Percentiles rank a stretch among this genome's conserved stretches.
These are phyloP conservation scores for Ormyrus nitidulus DNA, from an alignment of 2,888 invertebrate genomes.

Conservation along the genomic window DNA sequence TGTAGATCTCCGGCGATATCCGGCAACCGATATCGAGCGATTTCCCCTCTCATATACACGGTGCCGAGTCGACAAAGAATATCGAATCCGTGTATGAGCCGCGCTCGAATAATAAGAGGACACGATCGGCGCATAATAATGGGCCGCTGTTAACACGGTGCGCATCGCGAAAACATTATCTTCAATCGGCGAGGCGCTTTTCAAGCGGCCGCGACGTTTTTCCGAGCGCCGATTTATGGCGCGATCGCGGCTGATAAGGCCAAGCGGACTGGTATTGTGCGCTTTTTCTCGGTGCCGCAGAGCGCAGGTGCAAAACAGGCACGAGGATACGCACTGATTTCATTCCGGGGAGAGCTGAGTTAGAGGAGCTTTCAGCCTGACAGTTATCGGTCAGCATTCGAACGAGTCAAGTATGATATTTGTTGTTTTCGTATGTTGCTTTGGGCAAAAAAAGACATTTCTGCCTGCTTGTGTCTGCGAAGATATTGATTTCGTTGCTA, in stretches of 20 bases:
- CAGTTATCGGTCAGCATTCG: neutral
- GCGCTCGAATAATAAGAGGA: slow-evolving; percentile 1
- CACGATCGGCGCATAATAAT: slow-evolving; percentile 39
- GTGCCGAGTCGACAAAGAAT: neutral
- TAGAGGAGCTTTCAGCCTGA: too few relatives aligned
- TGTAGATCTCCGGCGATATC: slow-evolving; percentile 41
- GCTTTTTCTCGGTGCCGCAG: neutral
- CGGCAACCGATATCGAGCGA: slow-evolving; percentile 6
- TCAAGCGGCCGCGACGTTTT: slow-evolving; percentile 14
- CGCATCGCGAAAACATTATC: slow-evolving; percentile 49
- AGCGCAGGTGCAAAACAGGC: slow-evolving; percentile 40
- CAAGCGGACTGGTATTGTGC: neutral
- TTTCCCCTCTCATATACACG: slow-evolving; percentile 4
- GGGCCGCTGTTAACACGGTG: slow-evolving; percentile 40
- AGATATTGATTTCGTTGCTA: too few relatives aligned
- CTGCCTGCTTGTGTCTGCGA: too few relatives aligned
- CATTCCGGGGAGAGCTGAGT: neutral
- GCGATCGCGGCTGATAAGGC: slow-evolving; percentile 28
- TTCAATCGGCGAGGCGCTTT: slow-evolving; percentile 32
- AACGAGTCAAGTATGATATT: neutral
- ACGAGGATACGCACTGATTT: slow-evolving; percentile 40
- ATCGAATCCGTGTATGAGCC: slow-evolving; percentile 9
- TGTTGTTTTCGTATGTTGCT: neutral
- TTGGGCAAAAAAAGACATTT: neutral
- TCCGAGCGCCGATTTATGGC: neutral